Evolutionary conservation across 2,797 vertebrate genomes (phyloP).

Genomic region (Siniperca undulata): DNA sequence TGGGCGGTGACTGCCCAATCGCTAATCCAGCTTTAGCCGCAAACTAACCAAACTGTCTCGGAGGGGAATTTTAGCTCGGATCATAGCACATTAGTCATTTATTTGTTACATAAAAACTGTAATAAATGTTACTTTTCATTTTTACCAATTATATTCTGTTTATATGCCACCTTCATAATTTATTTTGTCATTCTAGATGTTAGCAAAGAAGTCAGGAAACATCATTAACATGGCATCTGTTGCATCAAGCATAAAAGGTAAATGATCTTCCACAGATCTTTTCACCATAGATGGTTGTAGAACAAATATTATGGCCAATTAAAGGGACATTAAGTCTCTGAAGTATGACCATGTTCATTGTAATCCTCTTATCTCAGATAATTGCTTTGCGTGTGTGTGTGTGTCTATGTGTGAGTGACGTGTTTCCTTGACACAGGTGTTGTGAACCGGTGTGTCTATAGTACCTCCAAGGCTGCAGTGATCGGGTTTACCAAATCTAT

Average conservation of each 20-base stretch:
- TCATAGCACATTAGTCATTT: not conserved
- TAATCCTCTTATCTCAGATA: conserved; percentile 76
- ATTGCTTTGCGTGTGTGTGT: conserved; percentile 37
- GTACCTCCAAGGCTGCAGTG: conserved; percentile 94
- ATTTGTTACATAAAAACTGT: not conserved
- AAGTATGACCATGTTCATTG: conserved; percentile 60
- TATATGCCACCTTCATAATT: conserved; percentile 9
- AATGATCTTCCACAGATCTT: not conserved
- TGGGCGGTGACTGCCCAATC: conserved; percentile 58
- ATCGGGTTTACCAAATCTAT: conserved; percentile 97
- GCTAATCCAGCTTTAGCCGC: conserved; percentile 74
- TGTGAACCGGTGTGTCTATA: conserved; percentile 92
- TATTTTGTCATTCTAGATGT: conserved; percentile 88
- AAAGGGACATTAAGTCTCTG: conserved; percentile 36
- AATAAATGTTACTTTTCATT: conserved; percentile 2
- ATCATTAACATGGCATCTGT: conserved; percentile 98
- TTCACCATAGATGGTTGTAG: not conserved
- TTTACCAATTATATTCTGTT: not conserved
- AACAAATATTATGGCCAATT: conserved; percentile 19
- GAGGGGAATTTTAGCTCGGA: conserved; percentile 21
- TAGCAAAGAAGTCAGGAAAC: conserved; percentile 92
- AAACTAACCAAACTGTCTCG: conserved; percentile 59
- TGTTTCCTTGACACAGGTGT: conserved; percentile 85
- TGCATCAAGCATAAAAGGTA: conserved; percentile 96
- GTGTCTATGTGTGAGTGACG: conserved; percentile 48